Conservation (phyloP, 2,888 invertebrate genomes). For the Polia nebulosa region DNA sequence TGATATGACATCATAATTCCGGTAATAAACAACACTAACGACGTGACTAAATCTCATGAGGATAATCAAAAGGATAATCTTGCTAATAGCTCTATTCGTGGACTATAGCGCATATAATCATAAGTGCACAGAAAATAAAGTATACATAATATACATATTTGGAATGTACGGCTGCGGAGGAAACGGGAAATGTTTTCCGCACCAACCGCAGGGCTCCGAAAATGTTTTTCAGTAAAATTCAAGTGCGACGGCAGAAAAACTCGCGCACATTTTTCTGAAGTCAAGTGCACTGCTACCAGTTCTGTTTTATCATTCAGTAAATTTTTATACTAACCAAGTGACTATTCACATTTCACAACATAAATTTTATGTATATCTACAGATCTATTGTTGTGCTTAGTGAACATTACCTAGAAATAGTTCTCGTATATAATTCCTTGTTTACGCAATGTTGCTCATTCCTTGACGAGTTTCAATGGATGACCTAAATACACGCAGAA, state of each 20-base stretch:
- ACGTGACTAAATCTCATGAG: slow-evolving; percentile 3
- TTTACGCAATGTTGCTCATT: slow-evolving; percentile 60
- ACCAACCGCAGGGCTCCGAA: slow-evolving; percentile 80
- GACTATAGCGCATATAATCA: slow-evolving; percentile 23
- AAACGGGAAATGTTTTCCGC: slow-evolving; percentile 78
- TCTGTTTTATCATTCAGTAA: slow-evolving; percentile 76
- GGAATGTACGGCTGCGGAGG: slow-evolving; percentile 73
- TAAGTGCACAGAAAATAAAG: slow-evolving; percentile 62
- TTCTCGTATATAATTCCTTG: slow-evolving; percentile 53
- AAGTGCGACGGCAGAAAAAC: slow-evolving; percentile 79
- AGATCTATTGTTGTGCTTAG: slow-evolving; percentile 59
- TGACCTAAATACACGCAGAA: slow-evolving; percentile 54
- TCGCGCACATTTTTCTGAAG: slow-evolving; percentile 77
- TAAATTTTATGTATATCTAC: too few species aligned
- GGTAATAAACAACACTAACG: slow-evolving; percentile 28
- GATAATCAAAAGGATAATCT: slow-evolving; percentile 15
- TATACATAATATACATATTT: too few species aligned
- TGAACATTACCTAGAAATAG: slow-evolving; percentile 57
- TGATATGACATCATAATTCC: slow-evolving; percentile 31
- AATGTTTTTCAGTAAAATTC: slow-evolving; percentile 83
- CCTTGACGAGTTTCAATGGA: slow-evolving; percentile 52
- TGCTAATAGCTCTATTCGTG: slow-evolving; percentile 18
- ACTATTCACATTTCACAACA: slow-evolving; percentile 53
- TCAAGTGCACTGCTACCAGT: slow-evolving; percentile 70
- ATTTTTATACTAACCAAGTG: slow-evolving; percentile 73